Conservation (phyloP, 53 echinoderm and acorn worm species). For the Actinopyga echinites region DNA sequence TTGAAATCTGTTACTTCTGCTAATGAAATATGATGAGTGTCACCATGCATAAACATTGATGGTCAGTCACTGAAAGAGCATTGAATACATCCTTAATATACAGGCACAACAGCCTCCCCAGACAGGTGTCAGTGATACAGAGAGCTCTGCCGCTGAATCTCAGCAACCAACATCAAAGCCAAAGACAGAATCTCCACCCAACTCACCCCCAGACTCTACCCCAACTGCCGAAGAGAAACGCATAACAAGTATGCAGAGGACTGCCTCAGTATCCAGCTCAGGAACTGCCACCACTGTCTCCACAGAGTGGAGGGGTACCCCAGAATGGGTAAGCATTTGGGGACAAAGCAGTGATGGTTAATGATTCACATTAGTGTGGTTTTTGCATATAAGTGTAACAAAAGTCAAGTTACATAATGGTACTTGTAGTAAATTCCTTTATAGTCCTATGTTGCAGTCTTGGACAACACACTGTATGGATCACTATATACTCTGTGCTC, state of each 20-base stretch:
- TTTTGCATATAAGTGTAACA: too few species aligned
- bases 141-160: conserved; percentile 69
- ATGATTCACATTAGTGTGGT: too few species aligned
- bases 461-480: too few species aligned
- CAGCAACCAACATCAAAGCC: not conserved
- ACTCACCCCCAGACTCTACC: conserved; percentile 16
- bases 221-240: conserved; percentile 49
- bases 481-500: too few species aligned
- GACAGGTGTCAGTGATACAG: conserved; percentile 72
- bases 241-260: conserved; percentile 60
- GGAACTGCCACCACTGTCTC: conserved; percentile 64
- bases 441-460: too few species aligned
- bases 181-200: conserved; percentile 5
- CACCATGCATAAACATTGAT: too few species aligned
- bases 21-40: too few species aligned
- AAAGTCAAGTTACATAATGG: too few species aligned
- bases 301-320: conserved; percentile 87
- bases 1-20: too few species aligned
- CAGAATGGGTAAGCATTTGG: conserved; percentile 79
- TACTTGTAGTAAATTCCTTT: too few species aligned
- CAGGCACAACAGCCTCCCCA: conserved; percentile 47
- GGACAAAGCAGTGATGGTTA: too few species aligned
- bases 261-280: conserved; percentile 76
- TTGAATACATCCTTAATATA: conserved; percentile 18
- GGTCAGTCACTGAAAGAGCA: not conserved